Evolutionary conservation across 2,113 vertebrate species (phyloP), one percentile per base, ranked within the genome.

Genomic region (Coryphaenoides rupestris): DNA sequence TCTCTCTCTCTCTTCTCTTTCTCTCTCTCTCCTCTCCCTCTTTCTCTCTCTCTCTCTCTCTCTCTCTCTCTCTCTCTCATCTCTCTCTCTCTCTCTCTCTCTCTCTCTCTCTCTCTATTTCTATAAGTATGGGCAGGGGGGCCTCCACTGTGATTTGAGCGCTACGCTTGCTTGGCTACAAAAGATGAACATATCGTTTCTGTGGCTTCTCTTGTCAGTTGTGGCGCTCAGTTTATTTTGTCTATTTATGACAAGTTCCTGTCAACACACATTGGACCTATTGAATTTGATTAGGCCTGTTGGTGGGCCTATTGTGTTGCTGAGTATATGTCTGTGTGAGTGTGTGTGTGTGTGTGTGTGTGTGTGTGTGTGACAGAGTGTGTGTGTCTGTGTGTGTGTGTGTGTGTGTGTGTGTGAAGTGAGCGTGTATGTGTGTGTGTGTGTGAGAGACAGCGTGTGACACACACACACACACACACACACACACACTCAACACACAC

Each of bases 31-130:
- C 6, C 28, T 33, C 28, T 9, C 28, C 6, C 28, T 9, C 55
- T 14, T 16, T 7, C 28, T 33, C 28, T 58, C 21, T 5, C 55
- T 57, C 19, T 21, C 6, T 33, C 28, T 33, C 28, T 9, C 28
- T 5, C 28, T 9, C 28, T 21, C 68, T 68, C 67, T 60, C 74
- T 77, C 65, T 58, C 65, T 46, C 14, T 62, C 77, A 66, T 58
- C 65, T 46, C 14, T 62, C 53, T 69, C 50, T 62, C n/a, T 19
- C 17, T 19, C 24, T 1, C 28, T 10, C 3, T 33, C 28, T 33
- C 28, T 33, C 6, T 3, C 28, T 33, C 28, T 33, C 24, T 19
- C 13, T 16, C 47, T 49, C 14, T 16, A 14, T 26, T 16, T 49
- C 57, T 66, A 33, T 10, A 33, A 33, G 28, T 3, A 9, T 1